Evolutionary conservation across 1,140 invertebrate species (phyloP), one percentile per base, ranked within the genome.

Genomic region (Liolophura sinensis): DNA sequence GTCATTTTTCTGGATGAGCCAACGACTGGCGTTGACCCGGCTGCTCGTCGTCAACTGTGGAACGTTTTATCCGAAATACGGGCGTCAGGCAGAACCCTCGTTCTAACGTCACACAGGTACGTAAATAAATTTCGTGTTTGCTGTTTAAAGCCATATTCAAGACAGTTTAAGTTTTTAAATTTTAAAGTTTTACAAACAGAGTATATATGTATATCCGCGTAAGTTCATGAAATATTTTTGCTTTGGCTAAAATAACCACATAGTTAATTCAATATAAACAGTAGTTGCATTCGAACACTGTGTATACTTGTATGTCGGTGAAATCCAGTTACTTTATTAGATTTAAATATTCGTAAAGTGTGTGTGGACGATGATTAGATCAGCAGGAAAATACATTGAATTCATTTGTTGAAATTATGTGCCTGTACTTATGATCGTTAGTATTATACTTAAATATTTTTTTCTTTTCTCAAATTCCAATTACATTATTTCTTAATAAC

Each of bases 11-110:
- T 83, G 40, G 81, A 83, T 64, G 81, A 83, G 64, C 81, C 81
- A 20, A 81, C 81, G 0, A 78, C 75, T n/a, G 81, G 81, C 24
- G 78, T 84, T 63, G 84, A 85, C 68, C 84, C 84, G 0, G 77
- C 78, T 7, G 74, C 79, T 27, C 62, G 55, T 14, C 54, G 82
- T 59, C 71, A 79, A 56, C 73, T 85, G 60, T 85, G 84, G 84
- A 68, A 75, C 46, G 50, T 62, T 9, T 58, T 73, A 67, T 50
- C 63, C 14, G 18, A 64, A 25, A 62, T 72, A 22, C 24, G 72
- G 27, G 59, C 27, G 11, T 60, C 57, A 18, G 72, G 72, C 22
- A 69, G 47, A 56, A 73, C 72, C 16, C 58, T 73, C 6, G 59
- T 73, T 1, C 62, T 73, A 20, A 73, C 72, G 0, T 73, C 72